phyloP scores from a whole-genome alignment of 2,113 vertebrate genomes.

The Chaetura pelagica region DNA sequence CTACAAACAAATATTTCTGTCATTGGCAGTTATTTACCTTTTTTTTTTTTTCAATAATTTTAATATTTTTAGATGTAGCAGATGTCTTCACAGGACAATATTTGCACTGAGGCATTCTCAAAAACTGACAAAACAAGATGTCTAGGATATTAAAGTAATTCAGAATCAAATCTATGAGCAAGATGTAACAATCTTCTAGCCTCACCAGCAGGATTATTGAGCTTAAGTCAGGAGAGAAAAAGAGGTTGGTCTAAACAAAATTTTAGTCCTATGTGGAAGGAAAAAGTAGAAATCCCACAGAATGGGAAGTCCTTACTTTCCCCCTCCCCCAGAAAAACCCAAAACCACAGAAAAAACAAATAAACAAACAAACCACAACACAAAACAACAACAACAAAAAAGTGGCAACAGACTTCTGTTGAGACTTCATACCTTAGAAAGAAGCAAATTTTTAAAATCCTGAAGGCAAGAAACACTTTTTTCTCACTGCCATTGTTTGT shows the following conservation, averaged over 20 bases:
- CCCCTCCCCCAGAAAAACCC: background rate
- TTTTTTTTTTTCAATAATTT: background rate
- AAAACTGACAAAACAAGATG: background rate
- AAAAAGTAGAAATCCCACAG: background rate
- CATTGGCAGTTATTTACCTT: background rate
- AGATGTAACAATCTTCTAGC: background rate
- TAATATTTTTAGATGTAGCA: background rate
- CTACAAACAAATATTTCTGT: background rate
- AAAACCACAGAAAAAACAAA: no score
- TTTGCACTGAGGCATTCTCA: background rate
- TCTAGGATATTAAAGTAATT: background rate
- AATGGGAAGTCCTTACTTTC: background rate
- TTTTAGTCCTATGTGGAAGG: background rate
- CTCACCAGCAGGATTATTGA: background rate
- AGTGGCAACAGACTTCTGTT: background rate
- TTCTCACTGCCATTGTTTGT: background rate
- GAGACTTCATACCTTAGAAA: background rate
- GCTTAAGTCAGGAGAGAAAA: background rate
- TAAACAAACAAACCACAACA: no score
- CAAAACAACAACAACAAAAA: background rate
- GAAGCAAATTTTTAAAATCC: background rate
- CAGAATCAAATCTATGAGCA: background rate
- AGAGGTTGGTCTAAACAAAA: background rate
- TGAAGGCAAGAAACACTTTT: background rate
- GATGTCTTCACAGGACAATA: background rate